phyloP scores from a whole-genome alignment of 2,797 vertebrate genomes.

The Todus mexicanus region DNA sequence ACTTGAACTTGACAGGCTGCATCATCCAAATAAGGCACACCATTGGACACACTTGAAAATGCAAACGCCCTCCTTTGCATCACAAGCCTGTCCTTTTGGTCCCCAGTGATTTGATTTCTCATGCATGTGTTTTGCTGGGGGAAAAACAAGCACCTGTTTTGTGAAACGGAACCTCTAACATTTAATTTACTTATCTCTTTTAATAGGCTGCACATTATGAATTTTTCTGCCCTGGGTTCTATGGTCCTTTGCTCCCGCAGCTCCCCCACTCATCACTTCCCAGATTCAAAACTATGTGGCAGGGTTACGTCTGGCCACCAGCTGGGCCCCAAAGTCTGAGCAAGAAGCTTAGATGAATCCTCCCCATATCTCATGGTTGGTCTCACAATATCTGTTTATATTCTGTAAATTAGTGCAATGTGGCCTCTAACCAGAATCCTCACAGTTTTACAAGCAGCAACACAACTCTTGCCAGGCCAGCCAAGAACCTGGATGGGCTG shows the following conservation, averaged over 20 bases:
- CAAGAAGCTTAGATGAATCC: constrained; percentile 57
- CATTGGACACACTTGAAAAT: background rate
- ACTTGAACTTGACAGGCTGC: constrained; percentile 9
- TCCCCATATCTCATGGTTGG: constrained; percentile 55
- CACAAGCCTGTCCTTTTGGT: background rate
- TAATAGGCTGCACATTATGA: background rate
- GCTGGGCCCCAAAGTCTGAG: constrained; percentile 56
- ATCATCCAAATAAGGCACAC: background rate
- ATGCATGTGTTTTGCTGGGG: background rate
- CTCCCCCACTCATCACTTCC: constrained; percentile 11
- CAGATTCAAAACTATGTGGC: constrained; percentile 45
- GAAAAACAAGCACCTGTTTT: constrained; percentile 16
- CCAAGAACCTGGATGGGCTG: background rate
- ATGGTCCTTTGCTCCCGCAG: constrained; percentile 25
- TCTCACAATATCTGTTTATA: constrained; percentile 66
- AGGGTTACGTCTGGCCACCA: constrained; percentile 64
- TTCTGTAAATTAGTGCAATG: constrained; percentile 52
- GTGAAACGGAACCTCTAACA: background rate
- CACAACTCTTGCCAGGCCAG: background rate
- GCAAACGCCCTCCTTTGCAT: background rate
- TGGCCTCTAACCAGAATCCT: constrained; percentile 15
- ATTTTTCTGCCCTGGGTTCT: background rate
- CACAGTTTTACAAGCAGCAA: constrained; percentile 32
- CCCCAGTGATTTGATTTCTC: background rate
- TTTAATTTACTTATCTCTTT: background rate